These are phyloP conservation scores for Aphrocallistes beatrix DNA, from an alignment of 37 sponge, comb jelly and placozoan species.

Conservation along the genomic window DNA sequence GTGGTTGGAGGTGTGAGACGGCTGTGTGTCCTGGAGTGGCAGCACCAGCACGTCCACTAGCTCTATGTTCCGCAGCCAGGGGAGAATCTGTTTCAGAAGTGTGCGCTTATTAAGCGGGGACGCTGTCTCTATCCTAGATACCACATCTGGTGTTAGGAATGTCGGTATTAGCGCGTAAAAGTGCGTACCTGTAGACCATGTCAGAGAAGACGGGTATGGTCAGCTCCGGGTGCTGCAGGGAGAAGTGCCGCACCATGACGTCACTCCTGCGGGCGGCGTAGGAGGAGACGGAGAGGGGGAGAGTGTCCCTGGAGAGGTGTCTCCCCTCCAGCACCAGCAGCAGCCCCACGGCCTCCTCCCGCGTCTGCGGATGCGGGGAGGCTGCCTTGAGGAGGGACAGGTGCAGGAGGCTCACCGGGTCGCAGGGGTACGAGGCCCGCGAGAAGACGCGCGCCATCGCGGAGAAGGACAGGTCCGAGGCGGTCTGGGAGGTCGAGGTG, in stretches of 20 bases:
- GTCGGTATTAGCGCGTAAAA: neutral
- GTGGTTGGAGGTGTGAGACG: neutral
- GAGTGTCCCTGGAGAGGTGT: constrained; percentile 5
- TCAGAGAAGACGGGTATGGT: constrained; percentile 82
- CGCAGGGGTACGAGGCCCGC: constrained; percentile 64
- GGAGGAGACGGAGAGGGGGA: neutral
- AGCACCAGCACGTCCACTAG: constrained; percentile 35
- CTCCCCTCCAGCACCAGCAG: constrained; percentile 65
- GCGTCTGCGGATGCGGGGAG: constrained; percentile 39
- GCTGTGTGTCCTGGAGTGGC: constrained; percentile 1
- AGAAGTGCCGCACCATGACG: constrained; percentile 42
- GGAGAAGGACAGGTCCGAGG: constrained; percentile 61
- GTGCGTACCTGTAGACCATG: constrained; percentile 10
- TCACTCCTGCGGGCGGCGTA: neutral
- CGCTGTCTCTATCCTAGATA: constrained; percentile 48
- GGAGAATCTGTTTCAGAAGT: constrained; percentile 73
- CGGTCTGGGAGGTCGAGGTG: constrained; percentile 9
- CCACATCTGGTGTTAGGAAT: constrained; percentile 42
- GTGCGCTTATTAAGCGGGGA: constrained; percentile 34
- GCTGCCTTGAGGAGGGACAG: constrained; percentile 71
- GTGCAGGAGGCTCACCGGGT: constrained; percentile 61
- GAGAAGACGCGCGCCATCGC: constrained; percentile 44
- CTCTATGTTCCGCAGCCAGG: constrained; percentile 75
- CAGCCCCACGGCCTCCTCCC: constrained; percentile 64
- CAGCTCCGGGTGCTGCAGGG: constrained; percentile 70